These are phyloP conservation scores for Forbesichthys agassizii DNA, from an alignment of 2,113 vertebrate genomes.

Conservation along the genomic window DNA sequence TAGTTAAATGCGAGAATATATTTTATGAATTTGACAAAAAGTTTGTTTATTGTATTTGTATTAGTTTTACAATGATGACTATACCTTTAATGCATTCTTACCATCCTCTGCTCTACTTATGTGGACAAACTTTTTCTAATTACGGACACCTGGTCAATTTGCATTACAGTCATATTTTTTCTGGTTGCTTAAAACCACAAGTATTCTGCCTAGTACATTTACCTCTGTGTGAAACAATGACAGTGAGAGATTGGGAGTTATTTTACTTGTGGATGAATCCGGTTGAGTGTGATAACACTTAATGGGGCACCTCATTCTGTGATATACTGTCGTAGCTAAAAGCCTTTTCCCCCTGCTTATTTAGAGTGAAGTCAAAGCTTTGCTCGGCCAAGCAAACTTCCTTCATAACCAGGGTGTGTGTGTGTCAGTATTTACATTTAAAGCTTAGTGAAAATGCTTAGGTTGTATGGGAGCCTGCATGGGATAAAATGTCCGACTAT, in stretches of 20 bases:
- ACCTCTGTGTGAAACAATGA: constrained; percentile 7
- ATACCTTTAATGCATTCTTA: too few species aligned
- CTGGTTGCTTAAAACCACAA: not conserved
- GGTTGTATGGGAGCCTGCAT: too few species aligned
- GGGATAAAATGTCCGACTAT: too few species aligned
- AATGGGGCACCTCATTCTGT: constrained; percentile 26
- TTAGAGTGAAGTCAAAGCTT: not conserved
- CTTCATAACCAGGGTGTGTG: constrained; percentile 31
- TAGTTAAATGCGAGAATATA: too few species aligned
- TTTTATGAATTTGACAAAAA: too few species aligned
- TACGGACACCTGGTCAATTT: not conserved
- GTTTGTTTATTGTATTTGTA: too few species aligned
- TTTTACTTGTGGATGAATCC: constrained; percentile 27
- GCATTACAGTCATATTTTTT: not conserved
- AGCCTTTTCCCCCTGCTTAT: constrained; percentile 25
- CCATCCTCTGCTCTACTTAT: too few species aligned
- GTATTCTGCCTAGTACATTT: constrained; percentile 4
- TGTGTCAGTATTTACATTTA: constrained; percentile 27
- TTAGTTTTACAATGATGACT: too few species aligned
- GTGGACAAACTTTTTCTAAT: too few species aligned
- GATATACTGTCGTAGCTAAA: constrained; percentile 21
- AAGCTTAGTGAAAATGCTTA: constrained; percentile 18
- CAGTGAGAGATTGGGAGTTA: constrained; percentile 4
- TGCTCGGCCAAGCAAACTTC: constrained; percentile 30
- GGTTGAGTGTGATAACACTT: constrained; percentile 34